Percentiles rank a stretch among this genome's conserved stretches.
These are phyloP conservation scores for Phortica okadai DNA, from an alignment of 2,888 invertebrate species.

Conservation along the genomic window DNA sequence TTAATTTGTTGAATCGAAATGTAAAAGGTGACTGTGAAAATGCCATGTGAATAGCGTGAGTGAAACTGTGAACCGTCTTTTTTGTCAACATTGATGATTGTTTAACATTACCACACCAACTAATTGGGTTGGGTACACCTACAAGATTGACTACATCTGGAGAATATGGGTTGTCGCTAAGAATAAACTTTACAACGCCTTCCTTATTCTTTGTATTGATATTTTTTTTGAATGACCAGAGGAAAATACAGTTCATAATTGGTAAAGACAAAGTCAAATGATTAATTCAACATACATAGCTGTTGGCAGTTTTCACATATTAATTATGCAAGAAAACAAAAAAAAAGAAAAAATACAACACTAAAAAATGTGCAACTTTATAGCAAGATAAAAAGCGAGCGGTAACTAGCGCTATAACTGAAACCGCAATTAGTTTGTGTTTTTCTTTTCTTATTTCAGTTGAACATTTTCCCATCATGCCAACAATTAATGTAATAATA, in stretches of 20 bases:
- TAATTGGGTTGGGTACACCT: too few species aligned
- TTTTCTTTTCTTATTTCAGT: neutral
- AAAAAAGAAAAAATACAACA: neutral
- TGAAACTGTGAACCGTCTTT: too few species aligned
- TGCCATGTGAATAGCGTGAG: too few species aligned
- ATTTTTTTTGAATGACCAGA: neutral
- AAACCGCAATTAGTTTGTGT: slow-evolving; percentile 3
- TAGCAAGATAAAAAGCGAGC: neutral
- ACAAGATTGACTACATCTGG: too few species aligned
- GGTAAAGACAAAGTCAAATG: slow-evolving; percentile 21
- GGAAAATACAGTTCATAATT: slow-evolving; percentile 43
- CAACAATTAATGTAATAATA: slow-evolving; percentile 26
- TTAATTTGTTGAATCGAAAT: too few species aligned
- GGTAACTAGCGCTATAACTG: neutral
- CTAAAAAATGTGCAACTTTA: neutral
- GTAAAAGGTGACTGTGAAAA: too few species aligned
- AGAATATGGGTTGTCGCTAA: too few species aligned
- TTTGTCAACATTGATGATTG: too few species aligned
- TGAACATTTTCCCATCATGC: slow-evolving; percentile 42
- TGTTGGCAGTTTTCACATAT: slow-evolving; percentile 13
- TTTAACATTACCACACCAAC: too few species aligned
- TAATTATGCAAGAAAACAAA: neutral
- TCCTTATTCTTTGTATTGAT: too few species aligned
- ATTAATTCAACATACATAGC: slow-evolving; percentile 18
- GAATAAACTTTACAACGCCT: too few species aligned